Evolutionary conservation across 2,797 vertebrate genomes (phyloP).

Genomic region (Amniataba percoides): DNA sequence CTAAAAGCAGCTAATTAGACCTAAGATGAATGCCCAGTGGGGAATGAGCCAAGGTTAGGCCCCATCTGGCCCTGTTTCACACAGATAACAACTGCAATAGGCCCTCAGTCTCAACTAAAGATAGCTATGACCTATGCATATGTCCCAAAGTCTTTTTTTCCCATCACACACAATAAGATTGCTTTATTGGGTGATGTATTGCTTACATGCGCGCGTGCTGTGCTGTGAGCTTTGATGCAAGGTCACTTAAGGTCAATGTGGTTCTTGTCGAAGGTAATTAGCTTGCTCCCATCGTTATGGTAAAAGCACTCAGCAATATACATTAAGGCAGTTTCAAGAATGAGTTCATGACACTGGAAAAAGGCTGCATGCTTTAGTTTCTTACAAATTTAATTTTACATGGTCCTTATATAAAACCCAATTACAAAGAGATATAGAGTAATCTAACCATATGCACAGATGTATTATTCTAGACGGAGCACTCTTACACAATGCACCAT

Average conservation of each 20-base stretch:
- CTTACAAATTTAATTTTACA: not conserved
- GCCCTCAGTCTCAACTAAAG: slow-evolving; percentile 47
- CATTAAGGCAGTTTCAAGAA: slow-evolving; percentile 24
- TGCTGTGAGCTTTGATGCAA: slow-evolving; percentile 31
- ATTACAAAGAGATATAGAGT: not conserved
- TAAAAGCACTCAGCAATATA: not conserved
- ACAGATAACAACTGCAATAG: slow-evolving; percentile 55
- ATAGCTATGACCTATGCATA: slow-evolving; percentile 49
- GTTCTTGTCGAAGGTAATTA: slow-evolving; percentile 25
- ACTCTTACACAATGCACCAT: not conserved
- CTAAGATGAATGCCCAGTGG: slow-evolving; percentile 64
- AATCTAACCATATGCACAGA: not conserved
- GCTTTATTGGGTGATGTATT: slow-evolving; percentile 31
- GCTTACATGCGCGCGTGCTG: slow-evolving; percentile 25
- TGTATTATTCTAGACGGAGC: not conserved
- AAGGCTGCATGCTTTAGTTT: slow-evolving; percentile 2
- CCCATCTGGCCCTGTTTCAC: slow-evolving; percentile 65
- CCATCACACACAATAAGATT: not conserved
- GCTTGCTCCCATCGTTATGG: not conserved
- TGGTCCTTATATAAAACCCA: not conserved
- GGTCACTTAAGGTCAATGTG: slow-evolving; percentile 19
- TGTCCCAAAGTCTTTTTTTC: slow-evolving; percentile 10
- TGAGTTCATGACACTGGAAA: slow-evolving; percentile 10
- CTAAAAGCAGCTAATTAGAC: slow-evolving; percentile 70
- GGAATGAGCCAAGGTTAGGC: slow-evolving; percentile 60